phyloP scores from a whole-genome alignment of 1,140 invertebrate species.

The Globodera ellingtonae region DNA sequence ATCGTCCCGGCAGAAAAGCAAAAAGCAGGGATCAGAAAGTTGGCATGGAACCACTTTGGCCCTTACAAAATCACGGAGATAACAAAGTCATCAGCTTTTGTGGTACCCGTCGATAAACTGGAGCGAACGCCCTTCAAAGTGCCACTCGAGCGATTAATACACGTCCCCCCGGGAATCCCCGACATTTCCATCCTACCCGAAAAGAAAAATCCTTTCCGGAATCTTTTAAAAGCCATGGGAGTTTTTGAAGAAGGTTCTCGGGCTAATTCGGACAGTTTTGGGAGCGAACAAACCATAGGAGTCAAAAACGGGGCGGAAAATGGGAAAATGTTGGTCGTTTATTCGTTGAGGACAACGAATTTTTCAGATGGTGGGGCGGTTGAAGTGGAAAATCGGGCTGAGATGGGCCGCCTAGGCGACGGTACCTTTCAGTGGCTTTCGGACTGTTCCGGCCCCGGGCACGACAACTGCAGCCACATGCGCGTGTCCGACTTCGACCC shows the following conservation, averaged over 20 bases:
- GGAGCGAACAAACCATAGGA: background rate
- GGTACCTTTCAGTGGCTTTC: background rate
- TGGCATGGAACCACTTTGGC: background rate
- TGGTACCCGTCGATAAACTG: conserved; percentile 1
- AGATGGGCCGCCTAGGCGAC: background rate
- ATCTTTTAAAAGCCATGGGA: conserved; percentile 1
- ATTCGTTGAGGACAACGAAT: background rate
- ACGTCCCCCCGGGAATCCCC: background rate
- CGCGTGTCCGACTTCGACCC: background rate
- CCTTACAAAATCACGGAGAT: background rate
- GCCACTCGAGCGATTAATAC: background rate
- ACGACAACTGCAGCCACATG: background rate
- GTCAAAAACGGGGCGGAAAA: background rate
- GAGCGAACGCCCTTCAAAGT: background rate
- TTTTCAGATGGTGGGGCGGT: background rate
- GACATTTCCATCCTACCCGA: conserved; percentile 3
- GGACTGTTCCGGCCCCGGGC: background rate
- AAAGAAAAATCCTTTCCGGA: conserved; percentile 7
- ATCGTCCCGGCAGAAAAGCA: background rate
- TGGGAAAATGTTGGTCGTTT: background rate
- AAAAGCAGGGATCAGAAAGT: background rate
- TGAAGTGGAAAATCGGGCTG: background rate
- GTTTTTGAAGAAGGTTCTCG: background rate
- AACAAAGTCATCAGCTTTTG: background rate
- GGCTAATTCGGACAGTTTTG: background rate